A percentile compares a stretch with the other conserved stretches of the same genome.
These are phyloP conservation scores for Protula sp. DNA, from an alignment of 2,888 invertebrate species.

Conservation along the genomic window DNA sequence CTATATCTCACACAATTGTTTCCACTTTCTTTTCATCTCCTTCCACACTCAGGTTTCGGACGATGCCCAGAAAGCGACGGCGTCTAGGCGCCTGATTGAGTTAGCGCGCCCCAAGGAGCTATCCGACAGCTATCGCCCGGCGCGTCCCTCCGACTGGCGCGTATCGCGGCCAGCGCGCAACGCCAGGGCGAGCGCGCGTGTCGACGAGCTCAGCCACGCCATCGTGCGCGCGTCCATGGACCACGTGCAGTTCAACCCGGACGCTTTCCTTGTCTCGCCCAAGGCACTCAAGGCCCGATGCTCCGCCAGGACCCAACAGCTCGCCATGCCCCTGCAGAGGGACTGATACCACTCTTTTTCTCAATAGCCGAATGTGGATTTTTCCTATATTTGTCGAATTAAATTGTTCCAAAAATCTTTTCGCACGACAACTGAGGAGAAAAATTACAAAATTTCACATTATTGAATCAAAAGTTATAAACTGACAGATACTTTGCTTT, in stretches of 20 bases:
- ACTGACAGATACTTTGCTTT: too few species aligned
- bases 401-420: too few species aligned
- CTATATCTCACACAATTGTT: too few species aligned
- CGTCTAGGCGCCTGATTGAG: conserved; percentile 3
- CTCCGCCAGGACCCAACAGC: conserved; percentile 31
- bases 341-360: conserved; percentile 29
- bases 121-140: conserved; percentile 2
- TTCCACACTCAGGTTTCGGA: too few species aligned
- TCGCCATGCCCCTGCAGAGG: conserved; percentile 38
- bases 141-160: background rate
- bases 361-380: background rate
- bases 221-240: conserved; percentile 45
- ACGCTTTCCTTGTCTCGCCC: conserved; percentile 43
- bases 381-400: too few species aligned
- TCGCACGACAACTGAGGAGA: too few species aligned
- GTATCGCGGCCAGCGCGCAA: conserved; percentile 28
- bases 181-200: conserved; percentile 25
- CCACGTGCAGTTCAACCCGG: conserved; percentile 47
- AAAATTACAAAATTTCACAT: too few species aligned
- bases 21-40: too few species aligned
- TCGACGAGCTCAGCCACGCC: conserved; percentile 32
- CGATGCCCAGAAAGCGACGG: too few species aligned
- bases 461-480: too few species aligned
- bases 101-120: conserved; percentile 3
- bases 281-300: conserved; percentile 38